Percentiles rank a stretch among this genome's conserved stretches.
Conservation (phyloP, 2,888 invertebrate species). For the Limnephilus auricula region DNA sequence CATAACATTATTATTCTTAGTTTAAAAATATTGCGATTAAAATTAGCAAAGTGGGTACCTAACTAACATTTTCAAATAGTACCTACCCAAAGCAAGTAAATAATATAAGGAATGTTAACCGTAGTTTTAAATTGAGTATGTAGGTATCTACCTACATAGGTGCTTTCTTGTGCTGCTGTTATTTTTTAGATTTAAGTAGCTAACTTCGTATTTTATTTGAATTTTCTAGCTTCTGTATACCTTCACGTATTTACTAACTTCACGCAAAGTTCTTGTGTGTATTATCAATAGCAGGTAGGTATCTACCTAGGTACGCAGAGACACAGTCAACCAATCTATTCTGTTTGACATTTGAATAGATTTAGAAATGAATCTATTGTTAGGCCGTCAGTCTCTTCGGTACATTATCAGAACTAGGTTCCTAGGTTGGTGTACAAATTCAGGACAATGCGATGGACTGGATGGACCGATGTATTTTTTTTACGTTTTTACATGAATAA, state of each 20-base stretch:
- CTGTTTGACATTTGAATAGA: constrained; percentile 59
- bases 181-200: no score
- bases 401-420: background rate
- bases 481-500: background rate
- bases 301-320: background rate
- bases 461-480: background rate
- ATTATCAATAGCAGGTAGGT: no score
- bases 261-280: background rate
- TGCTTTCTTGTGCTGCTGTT: no score
- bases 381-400: background rate
- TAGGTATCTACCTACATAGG: no score
- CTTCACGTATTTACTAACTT: background rate
- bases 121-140: no score
- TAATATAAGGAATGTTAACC: no score
- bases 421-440: background rate
- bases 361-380: constrained; percentile 53
- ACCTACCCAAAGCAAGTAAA: no score
- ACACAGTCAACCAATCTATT: constrained; percentile 33
- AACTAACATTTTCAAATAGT: background rate
- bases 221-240: background rate
- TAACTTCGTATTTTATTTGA: background rate
- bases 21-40: no score
- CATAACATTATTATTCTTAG: no score
- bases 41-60: background rate
- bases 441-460: background rate